Conservation (phyloP, 2,888 invertebrate species). For the Metopia argyrocephala region DNA sequence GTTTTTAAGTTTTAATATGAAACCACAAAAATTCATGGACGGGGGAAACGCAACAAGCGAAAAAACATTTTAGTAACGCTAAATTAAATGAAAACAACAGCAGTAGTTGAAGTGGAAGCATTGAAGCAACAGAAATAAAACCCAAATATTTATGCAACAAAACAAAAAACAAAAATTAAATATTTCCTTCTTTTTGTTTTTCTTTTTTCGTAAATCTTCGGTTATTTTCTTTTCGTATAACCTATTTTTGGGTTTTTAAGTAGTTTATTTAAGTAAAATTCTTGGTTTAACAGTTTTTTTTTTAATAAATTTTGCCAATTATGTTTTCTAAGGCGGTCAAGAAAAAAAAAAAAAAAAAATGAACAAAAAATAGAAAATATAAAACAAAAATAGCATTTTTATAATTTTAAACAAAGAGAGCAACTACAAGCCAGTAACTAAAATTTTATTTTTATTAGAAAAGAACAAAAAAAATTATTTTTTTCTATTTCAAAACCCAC, state of each 20-base stretch:
- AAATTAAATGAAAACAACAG: constrained; percentile 61
- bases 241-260: background rate
- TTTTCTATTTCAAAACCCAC: constrained; percentile 31
- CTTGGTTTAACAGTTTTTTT: background rate
- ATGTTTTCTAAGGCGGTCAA: too few relatives aligned
- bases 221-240: background rate
- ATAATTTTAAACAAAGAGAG: constrained; percentile 1
- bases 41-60: constrained; percentile 50
- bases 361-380: too few relatives aligned
- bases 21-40: constrained; percentile 52
- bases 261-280: background rate
- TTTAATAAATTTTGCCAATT: background rate
- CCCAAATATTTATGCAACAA: constrained; percentile 29
- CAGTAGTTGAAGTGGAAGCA: background rate
- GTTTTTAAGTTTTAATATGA: constrained; percentile 8
- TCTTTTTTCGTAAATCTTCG: background rate
- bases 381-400: too few relatives aligned
- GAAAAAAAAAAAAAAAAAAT: too few relatives aligned
- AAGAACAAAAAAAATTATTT: background rate
- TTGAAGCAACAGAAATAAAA: background rate
- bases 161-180: constrained; percentile 35
- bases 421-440: constrained; percentile 2
- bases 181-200: background rate
- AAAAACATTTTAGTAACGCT: constrained; percentile 61
- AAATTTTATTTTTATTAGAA: background rate